A percentile compares a stretch with the other conserved stretches of the same genome.
Evolutionary conservation across 2,113 vertebrate genomes (phyloP).

Genomic region (Agapornis roseicollis): DNA sequence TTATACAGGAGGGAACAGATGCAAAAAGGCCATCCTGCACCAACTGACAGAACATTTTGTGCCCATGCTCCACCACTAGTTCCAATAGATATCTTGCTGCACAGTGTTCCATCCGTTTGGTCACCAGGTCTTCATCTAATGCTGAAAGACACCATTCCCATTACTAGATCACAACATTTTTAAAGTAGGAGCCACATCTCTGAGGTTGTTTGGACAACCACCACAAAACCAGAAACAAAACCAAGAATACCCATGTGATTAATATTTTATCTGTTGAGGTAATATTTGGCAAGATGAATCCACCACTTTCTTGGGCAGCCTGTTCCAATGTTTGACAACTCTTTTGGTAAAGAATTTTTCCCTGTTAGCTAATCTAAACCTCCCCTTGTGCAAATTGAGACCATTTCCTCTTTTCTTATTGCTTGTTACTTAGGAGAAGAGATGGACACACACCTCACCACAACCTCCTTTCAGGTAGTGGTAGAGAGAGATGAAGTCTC

Average conservation of each 20-base stretch:
- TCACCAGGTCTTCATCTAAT: neutral
- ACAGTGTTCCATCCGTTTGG: neutral
- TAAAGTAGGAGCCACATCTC: neutral
- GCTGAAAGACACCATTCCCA: accelerated
- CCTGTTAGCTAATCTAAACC: neutral
- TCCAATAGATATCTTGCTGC: neutral
- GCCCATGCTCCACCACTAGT: neutral
- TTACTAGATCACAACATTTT: neutral
- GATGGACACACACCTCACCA: neutral
- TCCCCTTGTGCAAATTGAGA: neutral
- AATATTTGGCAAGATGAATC: neutral
- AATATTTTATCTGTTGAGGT: neutral
- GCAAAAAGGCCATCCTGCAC: neutral
- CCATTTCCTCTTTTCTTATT: neutral
- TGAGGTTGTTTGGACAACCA: neutral
- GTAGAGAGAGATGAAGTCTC: neutral
- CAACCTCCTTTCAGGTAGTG: neutral
- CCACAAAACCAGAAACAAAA: neutral
- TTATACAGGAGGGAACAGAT: neutral
- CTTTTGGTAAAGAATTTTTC: neutral
- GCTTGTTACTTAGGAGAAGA: neutral
- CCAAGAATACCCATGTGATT: neutral
- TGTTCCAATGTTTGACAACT: neutral
- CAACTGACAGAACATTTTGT: neutral
- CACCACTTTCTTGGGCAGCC: neutral